Base-by-base conservation (phyloP, 2,797 vertebrate genomes). In the Dryobates pubescens region DNA sequence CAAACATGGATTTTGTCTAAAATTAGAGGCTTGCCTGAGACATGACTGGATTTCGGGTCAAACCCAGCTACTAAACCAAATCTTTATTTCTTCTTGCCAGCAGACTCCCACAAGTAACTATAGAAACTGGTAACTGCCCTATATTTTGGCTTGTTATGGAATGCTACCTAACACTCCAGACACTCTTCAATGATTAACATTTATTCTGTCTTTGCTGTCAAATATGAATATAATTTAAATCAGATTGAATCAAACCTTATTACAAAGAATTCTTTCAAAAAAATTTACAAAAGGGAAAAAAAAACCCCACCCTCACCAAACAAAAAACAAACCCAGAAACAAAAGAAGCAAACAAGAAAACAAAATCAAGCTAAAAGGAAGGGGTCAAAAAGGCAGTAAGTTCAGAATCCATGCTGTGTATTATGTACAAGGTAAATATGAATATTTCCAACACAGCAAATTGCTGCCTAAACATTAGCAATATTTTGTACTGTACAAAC, bases 1-100 rank as follows among this genome's bases (percentile, higher is more conserved):
- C 97, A 95, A 96, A 97, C 98, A 98, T 97, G 97, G 88, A 97
- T 98, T 97, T 98, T 98, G 93, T 98, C 98, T 98, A 98, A 97
- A 97, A 97, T 94, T 58, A 94, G 91, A 81, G 90, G 88, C 96
- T 98, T 96, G 96, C 97, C 97, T 97, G 96, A 97, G 89, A 95
- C 96, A 97, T 93, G 97, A 97, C 97, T 98, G 96, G 96, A 97
- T 98, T 97, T 97, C 94, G 97, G 97, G 97, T 97, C 96, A 98
- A 97, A 96, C 96, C 96, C 96, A 98, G 96, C 96, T 93, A 54
- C 88, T 95, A 95, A 98, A 96, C 92, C 93, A 92, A 96, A 95
- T 93, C 73, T 86, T 95, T 92, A 90, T 93, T 96, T 64, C 77
- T 86, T 82, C 94, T 96, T 98, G 97, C 97, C 97, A 97, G 95